phyloP scores from a whole-genome alignment of 2,888 invertebrate genomes.

The Herminia tarsipennalis region DNA sequence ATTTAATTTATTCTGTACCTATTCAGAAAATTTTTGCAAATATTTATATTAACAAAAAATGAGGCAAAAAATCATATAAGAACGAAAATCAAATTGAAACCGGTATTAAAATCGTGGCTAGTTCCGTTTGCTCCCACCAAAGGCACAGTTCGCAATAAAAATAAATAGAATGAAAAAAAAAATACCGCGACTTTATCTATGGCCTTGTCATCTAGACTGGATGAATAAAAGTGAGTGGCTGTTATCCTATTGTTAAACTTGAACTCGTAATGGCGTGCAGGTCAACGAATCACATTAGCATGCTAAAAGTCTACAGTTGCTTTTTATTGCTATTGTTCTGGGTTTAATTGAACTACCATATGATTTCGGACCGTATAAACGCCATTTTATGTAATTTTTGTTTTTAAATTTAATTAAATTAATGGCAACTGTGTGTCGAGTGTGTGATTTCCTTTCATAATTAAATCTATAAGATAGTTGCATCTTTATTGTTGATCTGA shows the following conservation, averaged over 20 bases:
- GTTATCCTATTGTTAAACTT: conserved; percentile 57
- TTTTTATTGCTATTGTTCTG: conserved; percentile 49
- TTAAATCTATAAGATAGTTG: too few relatives aligned
- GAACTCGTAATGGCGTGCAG: conserved; percentile 52
- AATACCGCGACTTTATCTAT: conserved; percentile 1
- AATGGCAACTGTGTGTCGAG: too few relatives aligned
- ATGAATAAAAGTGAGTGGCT: conserved; percentile 46
- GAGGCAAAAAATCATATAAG: too few relatives aligned
- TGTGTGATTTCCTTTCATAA: too few relatives aligned
- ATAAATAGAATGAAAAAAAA: background rate
- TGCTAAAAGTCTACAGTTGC: conserved; percentile 45
- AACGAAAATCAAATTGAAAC: too few relatives aligned
- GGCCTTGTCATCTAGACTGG: conserved; percentile 39
- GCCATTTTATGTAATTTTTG: background rate
- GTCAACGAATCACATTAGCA: conserved; percentile 56
- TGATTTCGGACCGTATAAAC: conserved; percentile 7
- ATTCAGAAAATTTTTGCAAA: too few relatives aligned
- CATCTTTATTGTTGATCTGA: too few relatives aligned
- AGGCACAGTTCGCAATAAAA: background rate
- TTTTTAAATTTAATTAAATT: background rate
- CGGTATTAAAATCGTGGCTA: too few relatives aligned
- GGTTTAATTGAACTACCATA: conserved; percentile 22
- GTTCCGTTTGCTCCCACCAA: too few relatives aligned
- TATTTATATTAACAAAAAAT: too few relatives aligned
- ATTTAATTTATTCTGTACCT: too few relatives aligned